Percentiles rank a stretch among this genome's conserved stretches.
These are phyloP conservation scores for Morone saxatilis DNA, from an alignment of 2,113 vertebrate genomes.

Conservation along the genomic window DNA sequence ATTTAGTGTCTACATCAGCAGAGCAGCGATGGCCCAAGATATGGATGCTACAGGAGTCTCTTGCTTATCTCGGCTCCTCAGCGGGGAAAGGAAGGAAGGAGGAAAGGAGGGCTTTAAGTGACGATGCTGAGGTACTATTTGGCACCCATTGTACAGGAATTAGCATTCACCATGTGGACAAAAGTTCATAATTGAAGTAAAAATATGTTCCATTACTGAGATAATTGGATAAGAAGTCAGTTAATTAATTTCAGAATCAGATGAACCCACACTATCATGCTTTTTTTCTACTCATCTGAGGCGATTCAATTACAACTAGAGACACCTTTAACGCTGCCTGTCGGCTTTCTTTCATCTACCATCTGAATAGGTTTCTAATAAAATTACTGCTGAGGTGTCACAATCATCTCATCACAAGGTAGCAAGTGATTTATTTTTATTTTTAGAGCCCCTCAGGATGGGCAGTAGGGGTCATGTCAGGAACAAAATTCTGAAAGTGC, in stretches of 20 bases:
- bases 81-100: slow-evolving; percentile 12
- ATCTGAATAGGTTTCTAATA: slow-evolving; percentile 56
- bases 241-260: slow-evolving; percentile 68
- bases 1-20: slow-evolving; percentile 80
- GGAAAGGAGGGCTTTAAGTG: slow-evolving; percentile 18
- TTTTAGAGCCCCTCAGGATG: slow-evolving; percentile 32
- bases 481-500: slow-evolving; percentile 18
- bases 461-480: neutral
- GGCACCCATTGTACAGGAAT: slow-evolving; percentile 37
- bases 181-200: slow-evolving; percentile 54
- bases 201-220: slow-evolving; percentile 59
- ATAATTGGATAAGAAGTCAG: slow-evolving; percentile 57
- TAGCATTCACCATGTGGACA: slow-evolving; percentile 40
- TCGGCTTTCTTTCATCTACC: slow-evolving; percentile 39
- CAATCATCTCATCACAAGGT: slow-evolving; percentile 44
- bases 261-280: slow-evolving; percentile 38
- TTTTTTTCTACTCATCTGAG: slow-evolving; percentile 43
- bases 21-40: slow-evolving; percentile 73
- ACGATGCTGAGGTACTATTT: slow-evolving; percentile 30
- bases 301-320: slow-evolving; percentile 65
- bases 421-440: slow-evolving; percentile 56
- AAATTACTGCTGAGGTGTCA: slow-evolving; percentile 42
- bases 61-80: slow-evolving; percentile 68
- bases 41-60: slow-evolving; percentile 57
- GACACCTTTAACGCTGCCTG: slow-evolving; percentile 59